Conservation (phyloP, 2,113 vertebrate genomes). For the Fulmarus glacialis region DNA sequence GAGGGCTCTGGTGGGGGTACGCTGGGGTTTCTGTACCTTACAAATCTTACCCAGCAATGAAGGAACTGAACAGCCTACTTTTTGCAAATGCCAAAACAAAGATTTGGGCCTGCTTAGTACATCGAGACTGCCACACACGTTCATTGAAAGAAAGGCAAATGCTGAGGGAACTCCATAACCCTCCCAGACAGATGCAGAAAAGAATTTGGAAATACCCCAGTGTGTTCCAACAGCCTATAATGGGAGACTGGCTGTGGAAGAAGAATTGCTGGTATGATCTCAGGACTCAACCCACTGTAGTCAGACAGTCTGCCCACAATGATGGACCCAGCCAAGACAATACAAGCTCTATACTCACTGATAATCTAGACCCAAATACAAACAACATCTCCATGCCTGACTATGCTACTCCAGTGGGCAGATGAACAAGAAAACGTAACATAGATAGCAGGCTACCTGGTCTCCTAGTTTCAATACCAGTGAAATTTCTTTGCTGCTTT, state of each 20-base stretch:
- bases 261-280: conserved; percentile 70
- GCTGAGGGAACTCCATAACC: conserved; percentile 38
- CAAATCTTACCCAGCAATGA: background rate
- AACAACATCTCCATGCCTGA: background rate
- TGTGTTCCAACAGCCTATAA: conserved; percentile 50
- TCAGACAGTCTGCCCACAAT: conserved; percentile 70
- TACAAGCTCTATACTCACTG: conserved; percentile 28
- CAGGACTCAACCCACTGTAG: conserved; percentile 65
- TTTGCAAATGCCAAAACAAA: background rate
- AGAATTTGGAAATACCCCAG: conserved; percentile 52
- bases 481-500: background rate
- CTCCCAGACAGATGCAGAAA: background rate
- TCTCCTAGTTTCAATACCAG: background rate
- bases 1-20: background rate
- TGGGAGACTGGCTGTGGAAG: conserved; percentile 48
- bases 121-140: background rate
- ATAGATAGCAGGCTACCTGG: background rate
- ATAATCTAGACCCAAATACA: conserved; percentile 27
- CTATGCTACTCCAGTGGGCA: background rate
- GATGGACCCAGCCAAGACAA: conserved; percentile 56
- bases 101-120: background rate
- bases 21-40: background rate
- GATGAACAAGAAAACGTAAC: background rate
- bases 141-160: background rate
- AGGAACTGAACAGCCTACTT: background rate